Conservation (phyloP, 2,888 invertebrate genomes). For the Epinotia demarniana region DNA sequence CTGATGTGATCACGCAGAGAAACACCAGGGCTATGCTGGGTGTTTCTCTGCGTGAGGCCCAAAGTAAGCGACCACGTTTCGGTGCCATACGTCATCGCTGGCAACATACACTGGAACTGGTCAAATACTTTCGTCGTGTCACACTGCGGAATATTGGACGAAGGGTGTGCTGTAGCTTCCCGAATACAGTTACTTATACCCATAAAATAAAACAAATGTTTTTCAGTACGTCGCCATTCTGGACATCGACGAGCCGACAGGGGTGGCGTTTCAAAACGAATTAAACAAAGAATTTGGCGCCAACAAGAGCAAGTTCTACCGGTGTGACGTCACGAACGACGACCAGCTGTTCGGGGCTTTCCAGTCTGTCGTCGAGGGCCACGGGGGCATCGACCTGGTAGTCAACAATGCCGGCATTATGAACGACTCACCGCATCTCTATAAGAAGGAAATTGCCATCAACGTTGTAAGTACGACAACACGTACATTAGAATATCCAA, state of each 20-base stretch:
- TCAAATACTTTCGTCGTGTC: too few relatives aligned
- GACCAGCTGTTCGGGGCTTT: conserved; percentile 54
- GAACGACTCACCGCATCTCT: conserved; percentile 54
- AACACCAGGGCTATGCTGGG: too few relatives aligned
- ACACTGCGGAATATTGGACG: too few relatives aligned
- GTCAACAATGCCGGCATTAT: conserved; percentile 63
- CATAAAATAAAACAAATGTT: not conserved
- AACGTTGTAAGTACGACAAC: conserved; percentile 61
- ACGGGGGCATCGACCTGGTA: conserved; percentile 57
- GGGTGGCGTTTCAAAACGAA: conserved; percentile 52
- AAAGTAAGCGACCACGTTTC: too few relatives aligned
- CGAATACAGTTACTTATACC: too few relatives aligned
- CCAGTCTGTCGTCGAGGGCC: conserved; percentile 49
- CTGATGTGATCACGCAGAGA: too few relatives aligned
- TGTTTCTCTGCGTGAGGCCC: too few relatives aligned
- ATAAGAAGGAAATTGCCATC: conserved; percentile 58
- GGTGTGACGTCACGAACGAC: conserved; percentile 60
- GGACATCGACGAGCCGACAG: conserved; percentile 56
- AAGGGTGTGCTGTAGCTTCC: too few relatives aligned
- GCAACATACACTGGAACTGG: too few relatives aligned
- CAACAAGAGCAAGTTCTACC: conserved; percentile 55
- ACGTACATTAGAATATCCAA: not conserved
- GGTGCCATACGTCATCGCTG: too few relatives aligned
- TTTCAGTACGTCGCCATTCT: conserved; percentile 59
- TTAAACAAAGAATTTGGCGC: conserved; percentile 54